Base-by-base conservation (phyloP, 2,797 vertebrate species). In the Notamacropus eugenii region DNA sequence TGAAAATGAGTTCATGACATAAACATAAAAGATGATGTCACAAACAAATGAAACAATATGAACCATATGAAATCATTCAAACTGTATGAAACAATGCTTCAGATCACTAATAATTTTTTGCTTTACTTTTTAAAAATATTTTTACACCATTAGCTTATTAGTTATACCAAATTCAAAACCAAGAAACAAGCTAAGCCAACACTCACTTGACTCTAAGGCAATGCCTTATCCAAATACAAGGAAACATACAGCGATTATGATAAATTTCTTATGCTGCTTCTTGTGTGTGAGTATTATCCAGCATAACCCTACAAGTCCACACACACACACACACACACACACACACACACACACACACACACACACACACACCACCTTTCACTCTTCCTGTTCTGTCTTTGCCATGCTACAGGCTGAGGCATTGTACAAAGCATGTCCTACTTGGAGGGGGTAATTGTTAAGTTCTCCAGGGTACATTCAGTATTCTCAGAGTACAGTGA, bases 331-430 rank as follows among this genome's bases (percentile, higher is more conserved):
- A 58, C 3, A 5, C 0, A 58, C 3, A 5, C 0, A 58, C 3
- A 5, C 0, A 58, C 3, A 5, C 0, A 58, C 3, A 5, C 0
- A 58, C 3, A 4, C 0, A 58, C 3, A 5, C 0, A 4, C 0
- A 58, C 3, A 5, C 0, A 46, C 3, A 5, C 0, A 56, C 94
- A 58, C 74, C 92, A 87, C 67, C 3, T 52, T 94, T 92, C 27
- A 59, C 95, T 31, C 91, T 10, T 34, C 87, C 95, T 94, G 31
- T n/a, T 95, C 94, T 90, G 28, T 90, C 0, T 52, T 55, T 46
- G 40, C 40, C 46, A 62, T 34, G 52, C 54, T 0, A 16, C 90
- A 54, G 67, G 93, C 29, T 0, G 0, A 62, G 58, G 55, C 58
- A 94, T 14, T 13, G 50, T 62, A 95, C 57, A 50, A 96, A 90